Percentiles rank a stretch among this genome's conserved stretches.
These are phyloP conservation scores for Pelochelys cantorii DNA, from an alignment of 2,797 vertebrate genomes.

Conservation along the genomic window DNA sequence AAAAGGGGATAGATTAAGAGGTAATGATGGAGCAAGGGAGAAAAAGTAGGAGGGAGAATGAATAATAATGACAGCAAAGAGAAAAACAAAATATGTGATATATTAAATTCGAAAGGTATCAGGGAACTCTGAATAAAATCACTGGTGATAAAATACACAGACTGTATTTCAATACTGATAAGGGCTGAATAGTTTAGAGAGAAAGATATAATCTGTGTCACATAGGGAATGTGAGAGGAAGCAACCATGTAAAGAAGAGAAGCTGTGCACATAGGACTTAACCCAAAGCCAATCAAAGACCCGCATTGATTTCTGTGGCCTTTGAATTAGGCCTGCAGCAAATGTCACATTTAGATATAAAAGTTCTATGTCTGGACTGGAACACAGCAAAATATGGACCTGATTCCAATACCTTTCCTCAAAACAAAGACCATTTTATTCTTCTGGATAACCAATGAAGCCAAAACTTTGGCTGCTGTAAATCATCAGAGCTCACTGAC, in stretches of 20 bases:
- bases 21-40: background rate
- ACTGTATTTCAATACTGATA: background rate
- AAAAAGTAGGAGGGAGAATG: too few species aligned
- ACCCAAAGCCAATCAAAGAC: background rate
- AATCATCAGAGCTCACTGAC: background rate
- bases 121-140: background rate
- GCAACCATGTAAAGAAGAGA: background rate
- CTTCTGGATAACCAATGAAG: background rate
- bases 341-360: background rate
- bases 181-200: background rate
- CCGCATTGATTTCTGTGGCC: background rate
- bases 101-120: background rate
- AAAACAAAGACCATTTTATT: background rate
- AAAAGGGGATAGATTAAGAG: background rate
- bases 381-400: background rate
- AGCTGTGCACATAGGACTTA: background rate
- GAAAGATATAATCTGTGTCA: background rate
- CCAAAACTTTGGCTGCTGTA: background rate
- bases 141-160: background rate
- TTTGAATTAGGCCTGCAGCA: background rate
- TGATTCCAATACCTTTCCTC: background rate
- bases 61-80: background rate
- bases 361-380: background rate
- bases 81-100: background rate
- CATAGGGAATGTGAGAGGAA: background rate